A percentile compares a stretch with the other conserved stretches of the same genome.
Evolutionary conservation across 2,113 vertebrate species (phyloP).

Genomic region (Calidris pugnax): DNA sequence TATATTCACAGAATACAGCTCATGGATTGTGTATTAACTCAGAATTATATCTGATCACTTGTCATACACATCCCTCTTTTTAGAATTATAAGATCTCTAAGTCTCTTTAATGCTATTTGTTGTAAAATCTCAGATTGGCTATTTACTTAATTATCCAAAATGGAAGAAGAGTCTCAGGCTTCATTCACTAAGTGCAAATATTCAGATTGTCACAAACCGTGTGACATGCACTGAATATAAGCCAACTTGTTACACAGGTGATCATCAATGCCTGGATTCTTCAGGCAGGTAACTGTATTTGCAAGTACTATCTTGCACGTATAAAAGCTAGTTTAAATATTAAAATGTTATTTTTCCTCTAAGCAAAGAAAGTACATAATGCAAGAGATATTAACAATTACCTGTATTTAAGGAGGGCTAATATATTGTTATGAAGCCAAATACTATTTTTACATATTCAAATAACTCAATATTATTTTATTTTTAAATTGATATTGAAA

Average conservation of each 20-base stretch:
- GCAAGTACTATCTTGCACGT: neutral
- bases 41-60: neutral
- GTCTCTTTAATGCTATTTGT: neutral
- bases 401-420: neutral
- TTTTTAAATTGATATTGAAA: conserved; percentile 37
- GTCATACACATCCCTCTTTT: neutral
- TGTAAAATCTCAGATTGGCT: neutral
- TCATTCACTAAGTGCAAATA: neutral
- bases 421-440: neutral
- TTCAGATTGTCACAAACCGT: neutral
- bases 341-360: neutral
- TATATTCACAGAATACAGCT: neutral
- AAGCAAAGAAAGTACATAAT: neutral
- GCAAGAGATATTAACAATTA: neutral
- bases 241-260: neutral
- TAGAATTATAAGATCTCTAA: neutral
- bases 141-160: neutral
- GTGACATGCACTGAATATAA: neutral
- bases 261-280: neutral
- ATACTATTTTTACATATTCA: neutral
- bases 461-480: neutral
- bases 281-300: neutral
- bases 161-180: neutral
- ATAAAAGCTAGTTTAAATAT: neutral
- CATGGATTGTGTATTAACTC: neutral